Base-by-base conservation (phyloP, 1,140 invertebrate genomes). In the Trachymyrmex septentrionalis region DNA sequence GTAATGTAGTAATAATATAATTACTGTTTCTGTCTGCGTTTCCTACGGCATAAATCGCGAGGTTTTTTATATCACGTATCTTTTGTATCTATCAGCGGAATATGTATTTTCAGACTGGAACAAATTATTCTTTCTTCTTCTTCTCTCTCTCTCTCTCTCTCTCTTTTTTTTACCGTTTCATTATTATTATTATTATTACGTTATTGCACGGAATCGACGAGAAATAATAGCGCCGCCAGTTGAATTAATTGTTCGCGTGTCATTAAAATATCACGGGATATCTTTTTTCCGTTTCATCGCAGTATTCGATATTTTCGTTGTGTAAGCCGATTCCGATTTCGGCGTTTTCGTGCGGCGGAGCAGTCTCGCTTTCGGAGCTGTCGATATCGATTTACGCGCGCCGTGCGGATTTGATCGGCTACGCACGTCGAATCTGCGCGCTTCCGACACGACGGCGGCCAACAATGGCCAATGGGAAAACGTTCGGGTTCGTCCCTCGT, bases 371-470 rank as follows among this genome's bases (percentile, higher is more conserved):
- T 59, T 71, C 78, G 78, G 78, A 19, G 21, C 75, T 57, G 67
- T 89, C 84, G 88, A 86, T 89, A 81, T 88, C 87, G 88, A 82
- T 82, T 82, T 72, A 72, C 78, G 53, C 66, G 78, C 53, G 3
- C 48, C 50, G 48, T 38, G 34, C 78, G 67, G 67, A 82, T 82
- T 82, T 82, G 67, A 82, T 82, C 78, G 78, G 78, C 57, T 59
- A 82, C 78, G 78, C 66, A 44, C 59, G 73, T 80, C 87, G 63
- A 63, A 48, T 73, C 27, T 16, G 48, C 48, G 38, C 59, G 61
- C n/a, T 59, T 9, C 27, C 64, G 73, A 50, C 64, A 12, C 57
- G 21, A 12, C 55, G 55, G 9, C 53, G 59, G 38, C 78, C 67
- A 27, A 57, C 53, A 80, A 81, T 81, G 80, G 80, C 67, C 64